Evolutionary conservation across 2,113 vertebrate genomes (phyloP), one percentile per base, ranked within the genome.

Genomic region (Thunnus thynnus): DNA sequence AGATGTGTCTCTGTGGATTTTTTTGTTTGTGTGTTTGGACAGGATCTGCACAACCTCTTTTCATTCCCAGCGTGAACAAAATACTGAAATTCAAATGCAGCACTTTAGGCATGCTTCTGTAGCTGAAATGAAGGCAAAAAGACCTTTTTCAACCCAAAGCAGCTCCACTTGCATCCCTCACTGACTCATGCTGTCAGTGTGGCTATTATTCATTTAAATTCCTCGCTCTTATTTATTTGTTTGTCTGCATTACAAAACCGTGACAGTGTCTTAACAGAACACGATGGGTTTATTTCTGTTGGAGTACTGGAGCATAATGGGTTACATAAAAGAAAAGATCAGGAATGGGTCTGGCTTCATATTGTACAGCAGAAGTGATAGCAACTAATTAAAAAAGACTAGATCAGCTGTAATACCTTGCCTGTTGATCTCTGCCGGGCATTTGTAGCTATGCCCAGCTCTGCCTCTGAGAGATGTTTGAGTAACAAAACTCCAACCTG

Each of bases 211-310:
- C 72, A 57, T 61, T 13, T 25, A 54, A 62, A 41, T 48, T 41
- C 18, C 55, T 54, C 22, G 30, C 17, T 60, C 30, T 71, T 67
- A 60, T 60, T 54, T 16, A 72, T 84, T 61, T 18, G 10, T 41
- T 44, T 52, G 51, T 73, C 27, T 51, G 57, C 13, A 44, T 74
- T 18, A 36, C 27, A 16, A 51, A 13, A 64, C 48, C 13, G 46
- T 63, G 48, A 20, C 13, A 36, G 44, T 22, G 41, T 18, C 22
- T 12, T 32, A 13, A 13, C 5, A 65, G 47, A 67, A 30, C 14
- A n/a, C 32, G 11, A 1, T 48, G 48, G 32, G 11, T 8, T 36
- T 63, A 63, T 27, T 17, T 2, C 14, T 4, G 10, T 6, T 12
- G 14, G 25, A 2, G 3, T 56, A 20, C 27, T 30, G 5, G 27